Evolutionary conservation across 2,888 invertebrate species (phyloP).

Genomic region (Invenusta paracnida): DNA sequence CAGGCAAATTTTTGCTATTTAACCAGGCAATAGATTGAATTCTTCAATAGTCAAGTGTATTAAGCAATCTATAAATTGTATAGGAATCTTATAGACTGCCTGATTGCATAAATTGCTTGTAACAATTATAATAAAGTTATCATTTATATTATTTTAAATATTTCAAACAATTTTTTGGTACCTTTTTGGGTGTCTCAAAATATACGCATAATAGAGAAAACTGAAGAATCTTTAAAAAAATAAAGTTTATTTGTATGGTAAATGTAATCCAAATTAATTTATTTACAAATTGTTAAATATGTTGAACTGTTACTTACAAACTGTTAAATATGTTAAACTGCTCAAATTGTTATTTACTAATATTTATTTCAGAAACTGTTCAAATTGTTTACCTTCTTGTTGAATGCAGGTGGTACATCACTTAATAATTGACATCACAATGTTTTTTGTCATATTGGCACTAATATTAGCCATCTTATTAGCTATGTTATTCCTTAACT

Average conservation of each 20-base stretch:
- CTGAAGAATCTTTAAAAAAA: background rate
- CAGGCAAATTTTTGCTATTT: no score
- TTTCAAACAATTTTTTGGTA: no score
- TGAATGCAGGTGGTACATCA: background rate
- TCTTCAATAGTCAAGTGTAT: no score
- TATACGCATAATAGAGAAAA: background rate
- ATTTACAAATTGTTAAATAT: background rate
- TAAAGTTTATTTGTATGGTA: background rate
- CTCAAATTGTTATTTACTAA: no score
- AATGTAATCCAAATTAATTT: background rate
- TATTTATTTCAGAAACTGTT: background rate
- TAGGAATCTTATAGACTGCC: no score
- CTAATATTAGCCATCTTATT: conserved; percentile 2
- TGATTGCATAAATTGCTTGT: no score
- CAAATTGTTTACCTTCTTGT: background rate
- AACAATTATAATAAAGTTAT: no score
- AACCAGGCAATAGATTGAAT: no score
- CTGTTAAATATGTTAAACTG: background rate
- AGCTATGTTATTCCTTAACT: background rate
- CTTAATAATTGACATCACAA: background rate
- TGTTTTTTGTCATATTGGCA: background rate
- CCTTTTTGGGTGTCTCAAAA: no score
- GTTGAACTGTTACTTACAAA: background rate
- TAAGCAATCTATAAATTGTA: no score
- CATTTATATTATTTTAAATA: no score